Base-by-base conservation (phyloP, 1,140 invertebrate species). In the Cydia splendana region DNA sequence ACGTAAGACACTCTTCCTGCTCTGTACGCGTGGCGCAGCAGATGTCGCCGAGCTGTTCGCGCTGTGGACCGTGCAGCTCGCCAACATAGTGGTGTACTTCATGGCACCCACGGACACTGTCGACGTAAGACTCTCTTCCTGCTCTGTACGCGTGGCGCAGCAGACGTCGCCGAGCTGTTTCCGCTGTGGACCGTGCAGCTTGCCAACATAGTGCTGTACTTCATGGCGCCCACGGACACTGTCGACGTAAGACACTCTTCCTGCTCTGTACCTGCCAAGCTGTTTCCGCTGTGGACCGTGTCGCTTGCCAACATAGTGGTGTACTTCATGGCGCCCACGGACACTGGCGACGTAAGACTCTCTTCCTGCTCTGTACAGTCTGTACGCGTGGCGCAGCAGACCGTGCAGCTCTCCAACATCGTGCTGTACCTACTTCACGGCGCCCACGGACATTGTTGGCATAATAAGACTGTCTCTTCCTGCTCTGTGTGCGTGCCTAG, bases 361-460 rank as follows among this genome's bases (percentile, higher is more conserved):
- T 6, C 45, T 12, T 45, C 12, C 45, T 45, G 6, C 97, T 12
- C 96, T 97, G 86, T n/a, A n/a, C n/a, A n/a, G n/a, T n/a, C n/a
- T n/a, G n/a, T 95, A 95, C 82, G 95, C 95, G 86, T 99, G 98
- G 98, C 98, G 97, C 95, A 96, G 80, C 97, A 98, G 92, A 83
- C 95, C 24, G 92, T 97, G 42, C 97, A 98, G 93, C 84, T 97
- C 67, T 85, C 96, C 76, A 97, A 97, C 86, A 90, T 92, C 30
- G 79, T 84, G 24, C 73, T 93, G 77, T 92, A 89, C n/a, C n/a
- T n/a, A n/a, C 77, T 84, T 93, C 62, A 79, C 90, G 24, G 91
- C 94, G 57, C 92, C 94, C 4, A 65, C 82, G 3, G 57, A 76
- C 78, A 30, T 38, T 34, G 81, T 89, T 75, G 90, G 91, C 85